Evolutionary conservation across 2,113 vertebrate species (phyloP).

Genomic region (Pyxicephalus adspersus): DNA sequence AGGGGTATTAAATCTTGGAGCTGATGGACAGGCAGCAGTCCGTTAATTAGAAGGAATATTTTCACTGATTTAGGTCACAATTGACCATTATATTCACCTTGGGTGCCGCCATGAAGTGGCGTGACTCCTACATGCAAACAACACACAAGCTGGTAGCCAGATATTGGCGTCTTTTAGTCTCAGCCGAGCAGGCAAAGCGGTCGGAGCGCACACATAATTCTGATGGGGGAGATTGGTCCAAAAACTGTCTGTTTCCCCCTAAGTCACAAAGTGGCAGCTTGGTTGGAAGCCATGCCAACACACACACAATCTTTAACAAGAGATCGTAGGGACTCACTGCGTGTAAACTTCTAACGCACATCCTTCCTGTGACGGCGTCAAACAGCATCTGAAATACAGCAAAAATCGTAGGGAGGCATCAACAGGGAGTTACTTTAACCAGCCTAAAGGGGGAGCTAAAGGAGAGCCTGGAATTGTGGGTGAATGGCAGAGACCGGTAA

Average conservation of each 20-base stretch:
- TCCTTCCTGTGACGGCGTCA: conserved; percentile 56
- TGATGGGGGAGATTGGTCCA: background rate
- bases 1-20: too few species aligned
- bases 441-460: background rate
- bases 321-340: conserved; percentile 58
- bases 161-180: background rate
- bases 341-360: conserved; percentile 57
- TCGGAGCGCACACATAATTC: background rate
- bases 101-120: too few species aligned
- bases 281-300: background rate
- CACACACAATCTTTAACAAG: conserved; percentile 6
- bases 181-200: background rate
- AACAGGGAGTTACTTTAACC: conserved; percentile 27
- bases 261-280: background rate
- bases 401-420: conserved; percentile 27
- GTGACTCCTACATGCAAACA: background rate
- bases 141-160: conserved; percentile 2
- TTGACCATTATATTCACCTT: too few species aligned
- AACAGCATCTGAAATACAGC: conserved; percentile 46
- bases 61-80: too few species aligned
- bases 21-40: too few species aligned
- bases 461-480: background rate
- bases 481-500: too few species aligned
- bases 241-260: background rate
- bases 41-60: too few species aligned